A percentile compares a stretch with the other conserved stretches of the same genome.
Evolutionary conservation across 2,797 vertebrate genomes (phyloP).

Genomic region (Acanthopagrus latus): DNA sequence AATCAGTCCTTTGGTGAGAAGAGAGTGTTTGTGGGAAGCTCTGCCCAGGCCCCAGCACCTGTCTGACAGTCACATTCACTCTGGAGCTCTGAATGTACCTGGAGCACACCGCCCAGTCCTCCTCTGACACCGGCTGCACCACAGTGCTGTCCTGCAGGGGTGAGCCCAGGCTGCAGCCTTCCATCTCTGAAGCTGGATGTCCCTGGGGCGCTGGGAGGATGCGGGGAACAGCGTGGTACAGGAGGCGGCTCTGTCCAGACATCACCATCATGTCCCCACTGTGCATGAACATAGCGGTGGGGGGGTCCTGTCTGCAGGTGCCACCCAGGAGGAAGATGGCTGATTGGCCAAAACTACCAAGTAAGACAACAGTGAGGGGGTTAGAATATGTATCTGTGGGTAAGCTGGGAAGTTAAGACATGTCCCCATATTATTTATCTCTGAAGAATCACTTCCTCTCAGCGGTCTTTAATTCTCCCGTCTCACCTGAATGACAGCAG

Average conservation of each 20-base stretch:
- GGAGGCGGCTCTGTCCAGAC: slow-evolving; percentile 93
- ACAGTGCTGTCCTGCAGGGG: slow-evolving; percentile 35
- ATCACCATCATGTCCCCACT: slow-evolving; percentile 98
- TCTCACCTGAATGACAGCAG: slow-evolving; percentile 93
- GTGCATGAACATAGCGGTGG: slow-evolving; percentile 94
- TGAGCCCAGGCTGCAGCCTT: neutral
- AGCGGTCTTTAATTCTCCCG: neutral
- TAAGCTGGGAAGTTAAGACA: neutral
- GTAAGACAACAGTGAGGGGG: neutral
- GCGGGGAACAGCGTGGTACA: slow-evolving; percentile 95
- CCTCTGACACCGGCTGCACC: slow-evolving; percentile 76
- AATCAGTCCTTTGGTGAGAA: neutral
- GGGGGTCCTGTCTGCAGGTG: slow-evolving; percentile 86
- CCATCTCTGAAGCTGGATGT: slow-evolving; percentile 66
- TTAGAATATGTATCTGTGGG: neutral
- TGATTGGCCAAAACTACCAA: slow-evolving; percentile 93
- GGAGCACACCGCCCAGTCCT: slow-evolving; percentile 92
- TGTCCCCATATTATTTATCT: neutral
- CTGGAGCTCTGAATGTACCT: slow-evolving; percentile 91
- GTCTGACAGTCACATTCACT: slow-evolving; percentile 94
- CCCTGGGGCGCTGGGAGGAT: slow-evolving; percentile 84
- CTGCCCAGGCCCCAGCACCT: slow-evolving; percentile 90
- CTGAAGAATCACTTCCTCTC: neutral
- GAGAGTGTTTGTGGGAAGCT: slow-evolving; percentile 77
- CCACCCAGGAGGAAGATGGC: slow-evolving; percentile 95